Base-by-base conservation (phyloP, 92 coral and sea anemone genomes). In the Palythoa grandiflora region DNA sequence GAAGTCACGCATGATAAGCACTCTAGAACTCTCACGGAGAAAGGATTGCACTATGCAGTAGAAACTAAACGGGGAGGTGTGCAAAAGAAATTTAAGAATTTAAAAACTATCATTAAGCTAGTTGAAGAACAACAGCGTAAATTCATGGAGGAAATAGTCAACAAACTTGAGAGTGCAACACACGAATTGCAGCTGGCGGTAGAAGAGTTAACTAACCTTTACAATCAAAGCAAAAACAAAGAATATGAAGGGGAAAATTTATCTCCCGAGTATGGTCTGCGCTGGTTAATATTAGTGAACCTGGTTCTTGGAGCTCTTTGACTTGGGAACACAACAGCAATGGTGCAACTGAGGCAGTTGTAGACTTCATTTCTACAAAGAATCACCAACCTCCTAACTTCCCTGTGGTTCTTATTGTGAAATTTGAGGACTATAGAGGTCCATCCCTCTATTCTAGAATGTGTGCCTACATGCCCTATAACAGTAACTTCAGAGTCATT, bases 1-100 rank as follows among this genome's bases (percentile, higher is more conserved):
- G 66, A 76, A 76, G 80, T 76, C 44, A 44, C 68, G 83, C 83
- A n/a, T n/a, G 83, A 77, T 28, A 77, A 77, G 13, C 68, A 68
- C 13, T 77, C 66, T 28, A 77, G 83, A 77, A 77, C 83, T 16
- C 13, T 77, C 9, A 77, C 68, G 68, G 61, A 51, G 40, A 75
- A 75, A 75, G 80, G 80, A 75, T 51, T 75, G 17, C 17, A 75
- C 63, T 5, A 75, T 55, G 63, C 80, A 8, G 80, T 50, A 20
- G 65, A 75, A 20, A 50, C 6, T 50, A 75, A 75, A 75, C 61
- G 38, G 1, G 38, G 80, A 75, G 80, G 48, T 0, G 63, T 75
- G 16, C 63, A 21, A 20, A 75, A 51, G 59, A 50, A 75, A 20
- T 21, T 51, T 6, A 75, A 75, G 21, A 75, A 75, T 51, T 48